Evolutionary conservation across 2,113 vertebrate genomes (phyloP), one percentile per base, ranked within the genome.

Genomic region (Tiliqua scincoides): DNA sequence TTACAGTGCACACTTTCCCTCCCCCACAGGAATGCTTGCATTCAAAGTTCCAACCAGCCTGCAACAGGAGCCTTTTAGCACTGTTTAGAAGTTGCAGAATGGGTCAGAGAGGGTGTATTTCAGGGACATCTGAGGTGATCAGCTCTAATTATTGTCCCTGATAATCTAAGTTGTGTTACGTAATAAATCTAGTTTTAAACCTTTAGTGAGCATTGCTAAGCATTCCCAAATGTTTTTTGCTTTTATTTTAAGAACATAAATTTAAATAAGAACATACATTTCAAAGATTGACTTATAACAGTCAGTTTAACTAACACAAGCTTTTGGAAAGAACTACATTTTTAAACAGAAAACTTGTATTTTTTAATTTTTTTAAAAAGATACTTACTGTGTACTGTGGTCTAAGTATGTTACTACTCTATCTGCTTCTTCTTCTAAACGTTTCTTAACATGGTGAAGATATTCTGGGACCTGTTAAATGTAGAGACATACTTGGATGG

Each of bases 321-420:
- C 48, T 79, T 1, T 74, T 79, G 85, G 17, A 86, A 20, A 6
- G 0, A 27, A 89, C 57, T 63, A 57, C 54, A 57, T 57, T 15
- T 48, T 48, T 18, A 91, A 1, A 82, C 11, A 57, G 79, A 4
- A 73, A 3, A 59, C 82, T 2, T 17, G 3, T 18, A 59, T 18
- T 68, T 61, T 57, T 85, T 65, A 21, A 48, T 48, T 48, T 48
- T 48, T 48, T 21, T 21, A 14, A 78, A 35, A 6, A 81, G 30
- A 12, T 59, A 95, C 97, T 97, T 82, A 97, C 97, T 97, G 97
- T 70, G 97, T 97, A 90, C 96, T 96, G 35, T 97, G 96, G 87
- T 97, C 97, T 89, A 97, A 93, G 43, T 97, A 97, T 0, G 97
- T 97, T 91, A 97, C 96, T 48, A 97, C 96, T 70, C 97, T 94